Conservation (phyloP, 1,140 invertebrate genomes). For the Pissodes strobi region DNA sequence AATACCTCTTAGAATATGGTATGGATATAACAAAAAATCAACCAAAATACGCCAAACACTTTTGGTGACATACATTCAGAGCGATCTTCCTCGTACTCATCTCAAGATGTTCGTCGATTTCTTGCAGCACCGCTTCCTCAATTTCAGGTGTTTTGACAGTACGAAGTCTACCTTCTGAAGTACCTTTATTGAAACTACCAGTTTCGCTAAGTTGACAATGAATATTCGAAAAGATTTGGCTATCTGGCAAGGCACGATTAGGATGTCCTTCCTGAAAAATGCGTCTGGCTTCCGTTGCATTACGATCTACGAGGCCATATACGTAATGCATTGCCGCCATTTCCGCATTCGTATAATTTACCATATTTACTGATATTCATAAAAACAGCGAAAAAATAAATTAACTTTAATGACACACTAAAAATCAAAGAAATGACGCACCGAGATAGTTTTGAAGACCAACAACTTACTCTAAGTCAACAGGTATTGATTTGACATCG, state of each 20-base stretch:
- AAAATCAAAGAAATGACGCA: no score
- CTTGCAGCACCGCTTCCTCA: constrained; percentile 24
- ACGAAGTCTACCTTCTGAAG: constrained; percentile 17
- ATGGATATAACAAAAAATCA: constrained; percentile 20
- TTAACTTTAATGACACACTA: background rate
- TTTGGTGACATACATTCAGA: constrained; percentile 5
- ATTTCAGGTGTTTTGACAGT: constrained; percentile 9
- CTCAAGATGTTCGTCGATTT: constrained; percentile 18
- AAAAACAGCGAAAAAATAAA: background rate
- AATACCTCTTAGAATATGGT: constrained; percentile 1
- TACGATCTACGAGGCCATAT: constrained; percentile 17
- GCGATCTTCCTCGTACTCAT: constrained; percentile 19
- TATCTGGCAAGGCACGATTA: constrained; percentile 14
- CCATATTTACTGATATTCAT: no score
- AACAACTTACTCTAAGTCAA: no score
- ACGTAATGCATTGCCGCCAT: no score
- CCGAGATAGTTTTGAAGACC: background rate
- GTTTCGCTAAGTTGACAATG: constrained; percentile 8
- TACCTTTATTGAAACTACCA: constrained; percentile 9
- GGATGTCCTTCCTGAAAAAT: constrained; percentile 23
- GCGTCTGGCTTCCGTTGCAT: constrained; percentile 21
- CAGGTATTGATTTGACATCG: background rate
- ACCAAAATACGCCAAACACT: constrained; percentile 12
- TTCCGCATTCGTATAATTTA: no score
- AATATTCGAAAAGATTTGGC: background rate